Base-by-base conservation (phyloP, 2,888 invertebrate species). In the Eupelmus urozonus region DNA sequence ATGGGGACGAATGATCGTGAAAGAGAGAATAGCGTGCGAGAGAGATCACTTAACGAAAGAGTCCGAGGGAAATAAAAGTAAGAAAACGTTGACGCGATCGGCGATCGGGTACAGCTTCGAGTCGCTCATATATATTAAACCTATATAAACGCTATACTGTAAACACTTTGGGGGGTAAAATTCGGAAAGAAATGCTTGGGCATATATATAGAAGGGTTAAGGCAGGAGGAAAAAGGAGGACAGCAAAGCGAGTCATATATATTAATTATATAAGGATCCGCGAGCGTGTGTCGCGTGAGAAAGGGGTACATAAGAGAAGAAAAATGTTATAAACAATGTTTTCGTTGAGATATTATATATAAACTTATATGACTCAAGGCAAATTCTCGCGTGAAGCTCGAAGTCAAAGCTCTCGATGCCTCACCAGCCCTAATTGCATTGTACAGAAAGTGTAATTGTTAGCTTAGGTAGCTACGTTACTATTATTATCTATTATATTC, bases 371-470 rank as follows among this genome's bases (percentile, higher is more conserved):
- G 83, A 85, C 85, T 84, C 9, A 13, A 45, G 45, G 16, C 45
- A 45, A 13, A 45, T 45, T 45, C 9, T 45, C 2, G 16, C 45
- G 45, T 45, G 16, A 45, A 16, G 45, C 45, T 63, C 63, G 27
- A 83, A 40, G 4, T 13, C 40, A 16, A 34, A 67, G 40, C 67
- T 67, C 67, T 40, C 82, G 84, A 82, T 3, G 5, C 9, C 79
- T 82, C 87, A 45, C 85, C 73, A 51, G 57, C 25, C 85, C 86
- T 87, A 85, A 27, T 34, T 40, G 86, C 85, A 87, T 87, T 88
- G 88, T 89, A 89, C 88, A 88, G 88, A 88, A 88, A 87, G 85
- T 85, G 85, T 88, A 87, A 88, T 85, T 86, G 87, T 88, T 88
- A 88, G 88, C 83, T 82, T 87, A 88, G 86, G 79, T 88, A 88